Base-by-base conservation (phyloP, 2,113 vertebrate species). In the Lagopus leucura region DNA sequence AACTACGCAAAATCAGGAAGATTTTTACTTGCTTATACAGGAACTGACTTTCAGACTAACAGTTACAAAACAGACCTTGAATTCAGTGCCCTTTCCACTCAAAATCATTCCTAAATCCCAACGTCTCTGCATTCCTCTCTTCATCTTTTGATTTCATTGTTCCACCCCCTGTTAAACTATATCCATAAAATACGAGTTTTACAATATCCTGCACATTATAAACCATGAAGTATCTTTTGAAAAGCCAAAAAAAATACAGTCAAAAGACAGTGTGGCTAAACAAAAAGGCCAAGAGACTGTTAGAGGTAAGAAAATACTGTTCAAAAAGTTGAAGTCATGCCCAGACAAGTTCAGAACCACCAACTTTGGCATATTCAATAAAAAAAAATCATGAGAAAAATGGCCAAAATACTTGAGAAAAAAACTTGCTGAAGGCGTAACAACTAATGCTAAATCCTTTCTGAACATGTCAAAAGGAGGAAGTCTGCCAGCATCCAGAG, bases 221-320 rank as follows among this genome's bases (percentile, higher is more conserved):
- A 95, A 82, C 43, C 36, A 84, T 74, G 47, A 92, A 95, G 30
- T 76, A 92, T 76, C 48, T 93, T 82, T n/a, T 54, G 19, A 89
- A 87, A 89, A 76, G 84, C 30, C 61, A 92, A 64, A 38, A 66
- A 47, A 75, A 86, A 72, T 3, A 74, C 47, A 78, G 6, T 36
- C 30, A 61, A 72, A 79, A 85, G 82, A 85, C 80, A 69, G 7
- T 45, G 70, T 72, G 84, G 79, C 81, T 85, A 61, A 93, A 87
- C 67, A 75, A 93, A 47, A 82, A 75, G 54, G 91, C 75, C 74
- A 89, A 87, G 48, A 73, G 48, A 69, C 66, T 85, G 36, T 21
- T 70, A 73, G 71, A 94, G 63, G 78, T 85, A 91, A 91, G 78
- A 93, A 94, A 92, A 91, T 28, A 85, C 42, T 0, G 0, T 66